Conservation (phyloP, 2,113 vertebrate species). For the Xenotilapia flavipinnis region DNA sequence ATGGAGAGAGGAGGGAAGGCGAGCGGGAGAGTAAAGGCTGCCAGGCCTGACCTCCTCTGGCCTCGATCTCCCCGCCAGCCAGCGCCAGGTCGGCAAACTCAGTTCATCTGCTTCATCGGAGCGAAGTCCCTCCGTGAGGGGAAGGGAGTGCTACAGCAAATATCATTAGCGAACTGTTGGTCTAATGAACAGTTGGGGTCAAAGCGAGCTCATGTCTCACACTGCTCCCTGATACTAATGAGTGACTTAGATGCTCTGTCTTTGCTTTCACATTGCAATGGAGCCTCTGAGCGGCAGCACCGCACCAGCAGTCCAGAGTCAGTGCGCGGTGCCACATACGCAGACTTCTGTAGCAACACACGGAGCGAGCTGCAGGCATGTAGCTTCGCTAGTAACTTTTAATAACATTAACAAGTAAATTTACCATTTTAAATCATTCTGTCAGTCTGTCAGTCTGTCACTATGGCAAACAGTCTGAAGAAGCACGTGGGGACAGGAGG, state of each 20-base stretch:
- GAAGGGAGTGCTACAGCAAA: slow-evolving; percentile 51
- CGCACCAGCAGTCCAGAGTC: not conserved
- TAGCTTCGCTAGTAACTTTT: not conserved
- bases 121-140: slow-evolving; percentile 12
- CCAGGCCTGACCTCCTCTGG: slow-evolving; percentile 58
- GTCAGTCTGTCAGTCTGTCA: not conserved
- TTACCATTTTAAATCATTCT: not conserved
- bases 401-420: not conserved
- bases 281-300: not conserved
- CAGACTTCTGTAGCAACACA: not conserved
- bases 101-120: slow-evolving; percentile 56
- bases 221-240: slow-evolving; percentile 32
- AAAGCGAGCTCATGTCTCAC: slow-evolving; percentile 33
- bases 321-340: not conserved
- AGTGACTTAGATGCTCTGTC: slow-evolving; percentile 28
- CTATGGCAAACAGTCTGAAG: not conserved
- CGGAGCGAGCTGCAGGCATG: not conserved
- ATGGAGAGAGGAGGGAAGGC: slow-evolving; percentile 52
- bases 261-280: slow-evolving; percentile 7
- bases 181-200: slow-evolving; percentile 56
- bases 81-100: slow-evolving; percentile 48
- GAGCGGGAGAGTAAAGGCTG: slow-evolving; percentile 31
- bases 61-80: slow-evolving; percentile 46
- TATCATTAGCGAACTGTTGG: slow-evolving; percentile 63
- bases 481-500: slow-evolving; percentile 18